Base-by-base conservation (phyloP, 2,888 invertebrate species). In the Cosmorhoe ocellata region DNA sequence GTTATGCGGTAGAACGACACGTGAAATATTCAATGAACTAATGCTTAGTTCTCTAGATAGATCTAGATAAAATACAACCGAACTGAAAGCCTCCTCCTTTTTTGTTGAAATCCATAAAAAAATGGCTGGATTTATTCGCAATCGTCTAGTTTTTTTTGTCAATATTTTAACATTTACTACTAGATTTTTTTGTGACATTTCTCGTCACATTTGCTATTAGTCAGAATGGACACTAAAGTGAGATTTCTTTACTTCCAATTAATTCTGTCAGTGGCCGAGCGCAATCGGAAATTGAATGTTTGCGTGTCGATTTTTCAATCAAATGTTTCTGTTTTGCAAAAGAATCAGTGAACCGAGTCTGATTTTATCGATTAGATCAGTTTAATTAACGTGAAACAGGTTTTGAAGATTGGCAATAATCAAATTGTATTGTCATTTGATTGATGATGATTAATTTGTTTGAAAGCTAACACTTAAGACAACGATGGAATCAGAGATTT, bases 281-380 rank as follows among this genome's bases (percentile, higher is more conserved):
- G 26, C 24, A 18, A 48, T 36, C 47, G 47, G 43, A 43, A 43
- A 52, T 52, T 31, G 34, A 48, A 51, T 37, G 48, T 30, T 52
- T 47, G 52, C 52, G 52, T 53, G 51, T 32, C 31, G 31, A 34
- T 24, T 31, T 34, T 26, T 27, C 43, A 47, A 52, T 42, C 12
- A 34, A 44, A 32, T 42, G 36, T 52, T 47, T 37, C 38, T 43
- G 42, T 43, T 52, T 47, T 52, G 44, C 52, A 40, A 53, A 52
- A 44, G 39, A 44, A 48, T 36, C 44, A 26, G 26, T 48, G 48
- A 48, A 48, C 48, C 48, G 48, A 34, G 27, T 28, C 47, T 14
- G 39, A 52, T 44, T 22, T 32, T 40, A 32, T 22, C 39, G 36
- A 53, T 53, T 53, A 34, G 32, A 24, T 34, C n/a, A n/a, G n/a